phyloP scores from a whole-genome alignment of 2,113 vertebrate species.

The Pelmatolapia mariae region DNA sequence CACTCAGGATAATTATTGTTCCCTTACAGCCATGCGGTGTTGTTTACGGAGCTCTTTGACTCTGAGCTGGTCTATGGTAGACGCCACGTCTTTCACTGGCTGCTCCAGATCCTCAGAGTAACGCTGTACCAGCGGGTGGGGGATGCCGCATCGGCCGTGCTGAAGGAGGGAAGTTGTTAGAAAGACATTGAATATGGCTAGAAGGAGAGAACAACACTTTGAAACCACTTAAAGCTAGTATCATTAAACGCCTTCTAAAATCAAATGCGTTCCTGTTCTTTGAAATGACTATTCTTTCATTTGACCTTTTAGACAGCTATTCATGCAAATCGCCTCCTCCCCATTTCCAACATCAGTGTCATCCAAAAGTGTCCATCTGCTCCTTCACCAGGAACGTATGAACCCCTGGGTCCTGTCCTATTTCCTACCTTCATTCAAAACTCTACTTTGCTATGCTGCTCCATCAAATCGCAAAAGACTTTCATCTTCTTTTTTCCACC shows the following conservation, averaged over 20 bases:
- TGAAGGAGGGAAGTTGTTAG: background rate
- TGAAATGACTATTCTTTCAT: background rate
- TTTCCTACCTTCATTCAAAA: background rate
- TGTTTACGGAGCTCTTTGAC: slow-evolving; percentile 91
- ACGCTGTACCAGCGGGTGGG: slow-evolving; percentile 87
- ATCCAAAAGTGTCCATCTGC: background rate
- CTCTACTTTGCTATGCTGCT: background rate
- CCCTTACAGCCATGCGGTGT: slow-evolving; percentile 96
- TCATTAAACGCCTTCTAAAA: background rate
- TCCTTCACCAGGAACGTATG: background rate
- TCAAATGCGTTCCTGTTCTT: background rate
- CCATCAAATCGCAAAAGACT: background rate
- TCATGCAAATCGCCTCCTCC: background rate
- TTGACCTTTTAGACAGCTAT: background rate
- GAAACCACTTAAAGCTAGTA: background rate
- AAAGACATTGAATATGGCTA: background rate
- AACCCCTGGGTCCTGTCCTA: background rate
- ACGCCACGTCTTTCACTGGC: slow-evolving; percentile 82
- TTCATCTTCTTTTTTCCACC: rapidly evolving
- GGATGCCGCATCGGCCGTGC: slow-evolving; percentile 96
- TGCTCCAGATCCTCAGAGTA: slow-evolving; percentile 90
- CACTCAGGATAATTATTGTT: background rate
- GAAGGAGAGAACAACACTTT: background rate
- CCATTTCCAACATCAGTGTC: background rate
- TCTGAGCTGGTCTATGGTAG: slow-evolving; percentile 87